A percentile compares a stretch with the other conserved stretches of the same genome.
Conservation (phyloP, 2,888 invertebrate species). For the Caradrina kadenii region DNA sequence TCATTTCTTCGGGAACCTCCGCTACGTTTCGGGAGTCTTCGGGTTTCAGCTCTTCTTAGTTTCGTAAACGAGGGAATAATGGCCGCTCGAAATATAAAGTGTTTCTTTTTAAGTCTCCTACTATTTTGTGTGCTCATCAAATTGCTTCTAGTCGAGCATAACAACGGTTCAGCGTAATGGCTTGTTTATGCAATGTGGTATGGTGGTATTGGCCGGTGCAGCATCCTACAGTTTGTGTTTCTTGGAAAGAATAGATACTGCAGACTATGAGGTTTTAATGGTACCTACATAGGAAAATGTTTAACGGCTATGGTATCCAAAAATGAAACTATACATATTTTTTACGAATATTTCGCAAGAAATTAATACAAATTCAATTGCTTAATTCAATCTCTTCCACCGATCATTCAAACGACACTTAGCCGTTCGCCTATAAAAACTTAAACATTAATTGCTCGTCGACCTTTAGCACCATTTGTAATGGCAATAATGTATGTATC, state of each 20-base stretch:
- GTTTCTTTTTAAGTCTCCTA: constrained; percentile 51
- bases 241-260: constrained; percentile 29
- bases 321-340: no score
- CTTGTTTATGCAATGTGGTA: constrained; percentile 49
- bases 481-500: constrained; percentile 28
- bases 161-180: constrained; percentile 42
- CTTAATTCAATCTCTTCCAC: neutral
- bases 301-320: no score
- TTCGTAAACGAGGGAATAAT: constrained; percentile 59
- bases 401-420: no score
- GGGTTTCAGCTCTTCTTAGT: constrained; percentile 59
- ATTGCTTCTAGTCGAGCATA: constrained; percentile 52
- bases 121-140: constrained; percentile 51
- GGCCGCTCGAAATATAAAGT: constrained; percentile 46
- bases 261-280: constrained; percentile 1
- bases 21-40: constrained; percentile 77
- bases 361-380: neutral
- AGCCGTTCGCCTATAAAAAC: no score
- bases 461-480: neutral
- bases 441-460: no score
- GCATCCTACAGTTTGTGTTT: constrained; percentile 17
- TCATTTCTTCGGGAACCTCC: constrained; percentile 86
- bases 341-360: neutral
- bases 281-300: neutral
- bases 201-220: constrained; percentile 28